phyloP scores from a whole-genome alignment of 2,113 vertebrate genomes.

The Centropus bengalensis region DNA sequence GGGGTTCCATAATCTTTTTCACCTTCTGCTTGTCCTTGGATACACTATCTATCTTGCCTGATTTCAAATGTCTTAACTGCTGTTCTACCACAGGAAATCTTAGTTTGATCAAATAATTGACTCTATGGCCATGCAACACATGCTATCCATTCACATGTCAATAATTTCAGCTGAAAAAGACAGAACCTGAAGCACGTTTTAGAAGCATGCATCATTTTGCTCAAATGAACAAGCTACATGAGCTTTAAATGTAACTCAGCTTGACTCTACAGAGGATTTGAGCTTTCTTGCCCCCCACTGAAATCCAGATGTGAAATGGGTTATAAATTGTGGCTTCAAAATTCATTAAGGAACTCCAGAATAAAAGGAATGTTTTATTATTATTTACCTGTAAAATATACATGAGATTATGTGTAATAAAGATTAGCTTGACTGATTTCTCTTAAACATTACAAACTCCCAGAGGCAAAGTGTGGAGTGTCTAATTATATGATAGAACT shows the following conservation, averaged over 20 bases:
- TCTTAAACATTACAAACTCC: background rate
- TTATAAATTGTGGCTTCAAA: background rate
- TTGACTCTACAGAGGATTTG: background rate
- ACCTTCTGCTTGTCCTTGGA: background rate
- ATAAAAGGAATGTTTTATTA: background rate
- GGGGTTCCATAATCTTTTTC: background rate
- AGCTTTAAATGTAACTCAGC: background rate
- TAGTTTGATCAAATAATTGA: background rate
- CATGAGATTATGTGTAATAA: background rate
- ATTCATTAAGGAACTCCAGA: background rate
- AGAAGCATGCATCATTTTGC: background rate
- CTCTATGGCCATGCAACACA: background rate
- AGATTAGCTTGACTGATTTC: background rate
- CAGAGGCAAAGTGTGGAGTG: background rate
- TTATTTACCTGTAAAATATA: background rate
- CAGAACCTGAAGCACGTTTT: background rate
- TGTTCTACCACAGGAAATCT: background rate
- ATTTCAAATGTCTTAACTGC: background rate
- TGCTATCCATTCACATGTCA: background rate
- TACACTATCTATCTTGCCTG: background rate
- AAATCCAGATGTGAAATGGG: background rate
- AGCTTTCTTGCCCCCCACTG: background rate
- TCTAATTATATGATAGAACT: background rate
- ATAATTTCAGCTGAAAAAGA: background rate
- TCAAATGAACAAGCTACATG: background rate